Conservation (phyloP, 92 coral and sea anemone genomes). For the Zoanthus solanderi region DNA sequence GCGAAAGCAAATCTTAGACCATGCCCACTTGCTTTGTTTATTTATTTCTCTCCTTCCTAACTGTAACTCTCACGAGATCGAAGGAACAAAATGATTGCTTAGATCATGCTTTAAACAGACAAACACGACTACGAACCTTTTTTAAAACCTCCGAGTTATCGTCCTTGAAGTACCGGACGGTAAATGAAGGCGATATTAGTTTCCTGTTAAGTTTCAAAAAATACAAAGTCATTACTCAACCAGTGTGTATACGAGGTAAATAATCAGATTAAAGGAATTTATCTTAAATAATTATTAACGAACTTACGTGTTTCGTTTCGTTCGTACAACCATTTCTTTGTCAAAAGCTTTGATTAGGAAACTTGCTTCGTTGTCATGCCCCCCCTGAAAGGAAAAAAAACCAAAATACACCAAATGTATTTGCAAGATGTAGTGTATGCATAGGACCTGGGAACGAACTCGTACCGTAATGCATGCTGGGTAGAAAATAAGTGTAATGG, state of each 20-base stretch:
- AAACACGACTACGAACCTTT: conserved; percentile 7
- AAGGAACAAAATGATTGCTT: too few species aligned
- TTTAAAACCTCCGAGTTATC: conserved; percentile 60
- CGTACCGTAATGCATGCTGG: background rate
- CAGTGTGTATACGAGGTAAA: background rate
- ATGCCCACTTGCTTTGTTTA: too few species aligned
- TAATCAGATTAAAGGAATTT: background rate
- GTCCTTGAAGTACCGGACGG: conserved; percentile 62
- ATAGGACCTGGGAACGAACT: background rate
- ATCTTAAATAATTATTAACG: background rate
- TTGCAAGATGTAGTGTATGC: background rate
- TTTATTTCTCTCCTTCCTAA: too few species aligned
- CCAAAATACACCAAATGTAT: too few species aligned
- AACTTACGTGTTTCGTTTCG: conserved; percentile 17
- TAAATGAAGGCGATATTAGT: conserved; percentile 58
- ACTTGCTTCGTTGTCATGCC: conserved; percentile 28
- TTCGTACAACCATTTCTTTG: background rate
- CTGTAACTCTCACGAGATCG: too few species aligned
- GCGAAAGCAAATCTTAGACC: too few species aligned
- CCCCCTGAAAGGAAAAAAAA: background rate
- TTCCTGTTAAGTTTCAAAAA: conserved; percentile 31
- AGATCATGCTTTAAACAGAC: too few species aligned
- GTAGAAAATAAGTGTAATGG: background rate
- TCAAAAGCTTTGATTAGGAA: conserved; percentile 13
- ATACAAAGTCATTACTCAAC: too few species aligned